phyloP scores from a whole-genome alignment of 2,888 invertebrate species.

The Lordiphosa fenestrarum region DNA sequence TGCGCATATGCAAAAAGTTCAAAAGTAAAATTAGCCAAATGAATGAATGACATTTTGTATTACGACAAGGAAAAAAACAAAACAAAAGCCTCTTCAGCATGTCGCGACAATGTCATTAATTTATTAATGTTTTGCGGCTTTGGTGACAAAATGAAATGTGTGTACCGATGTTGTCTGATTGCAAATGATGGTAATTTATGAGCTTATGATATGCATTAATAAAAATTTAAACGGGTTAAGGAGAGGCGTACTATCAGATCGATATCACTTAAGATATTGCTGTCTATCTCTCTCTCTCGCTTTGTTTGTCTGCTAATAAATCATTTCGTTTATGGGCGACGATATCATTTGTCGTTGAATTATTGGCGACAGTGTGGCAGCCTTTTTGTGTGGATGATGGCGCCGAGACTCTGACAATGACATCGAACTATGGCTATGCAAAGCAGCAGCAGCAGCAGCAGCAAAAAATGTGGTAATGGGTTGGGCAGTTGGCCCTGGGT shows the following conservation, averaged over 20 bases:
- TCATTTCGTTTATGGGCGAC: conserved; percentile 62
- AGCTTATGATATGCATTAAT: conserved; percentile 33
- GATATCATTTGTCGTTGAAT: conserved; percentile 41
- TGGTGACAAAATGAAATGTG: conserved; percentile 1
- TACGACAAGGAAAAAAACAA: background rate
- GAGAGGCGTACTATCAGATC: conserved; percentile 9
- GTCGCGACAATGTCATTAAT: conserved; percentile 47
- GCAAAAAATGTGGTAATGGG: background rate
- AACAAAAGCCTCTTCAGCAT: conserved; percentile 31
- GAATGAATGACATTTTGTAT: conserved; percentile 20
- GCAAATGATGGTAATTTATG: conserved; percentile 44
- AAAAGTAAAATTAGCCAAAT: conserved; percentile 24
- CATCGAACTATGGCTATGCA: conserved; percentile 7
- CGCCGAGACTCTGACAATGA: conserved; percentile 36
- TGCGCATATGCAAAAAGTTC: conserved; percentile 60
- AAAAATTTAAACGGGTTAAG: conserved; percentile 10
- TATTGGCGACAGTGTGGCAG: conserved; percentile 73
- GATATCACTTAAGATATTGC: conserved; percentile 13
- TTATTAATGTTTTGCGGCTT: conserved; percentile 9
- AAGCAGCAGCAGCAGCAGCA: background rate
- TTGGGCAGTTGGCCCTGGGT: background rate
- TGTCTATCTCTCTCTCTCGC: conserved; percentile 11
- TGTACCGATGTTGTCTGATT: conserved; percentile 18
- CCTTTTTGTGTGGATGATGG: conserved; percentile 25
- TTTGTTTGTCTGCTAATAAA: conserved; percentile 47